Percentiles rank a stretch among this genome's conserved stretches.
Conservation (phyloP, 2,888 invertebrate species). For the Dryocosmus kuriphilus region DNA sequence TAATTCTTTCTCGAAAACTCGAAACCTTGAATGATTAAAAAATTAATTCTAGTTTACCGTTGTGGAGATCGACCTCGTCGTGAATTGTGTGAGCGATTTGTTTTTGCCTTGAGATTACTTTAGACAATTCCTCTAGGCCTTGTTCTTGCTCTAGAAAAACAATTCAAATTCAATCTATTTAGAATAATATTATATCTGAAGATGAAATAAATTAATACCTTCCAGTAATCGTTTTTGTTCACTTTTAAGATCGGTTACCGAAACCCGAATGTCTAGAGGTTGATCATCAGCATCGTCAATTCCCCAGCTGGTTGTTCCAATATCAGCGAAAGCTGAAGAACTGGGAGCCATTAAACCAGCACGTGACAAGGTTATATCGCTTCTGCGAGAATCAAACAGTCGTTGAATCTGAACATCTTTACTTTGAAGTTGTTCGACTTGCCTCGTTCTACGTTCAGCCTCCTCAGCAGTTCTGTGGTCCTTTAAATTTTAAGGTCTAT, state of each 20-base stretch:
- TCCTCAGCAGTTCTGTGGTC: conserved; percentile 81
- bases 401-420: conserved; percentile 81
- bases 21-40: not conserved
- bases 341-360: conserved; percentile 71
- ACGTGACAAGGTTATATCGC: conserved; percentile 70
- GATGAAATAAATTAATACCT: conserved; percentile 74
- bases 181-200: conserved; percentile 20
- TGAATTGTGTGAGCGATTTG: conserved; percentile 86
- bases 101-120: conserved; percentile 87
- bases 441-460: conserved; percentile 81
- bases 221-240: conserved; percentile 82
- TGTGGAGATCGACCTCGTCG: conserved; percentile 87
- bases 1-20: no score
- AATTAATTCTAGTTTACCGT: conserved; percentile 79
- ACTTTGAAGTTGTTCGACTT: conserved; percentile 82
- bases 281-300: conserved; percentile 76
- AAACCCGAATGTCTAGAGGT: conserved; percentile 76
- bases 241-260: conserved; percentile 79
- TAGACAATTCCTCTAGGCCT: conserved; percentile 86
- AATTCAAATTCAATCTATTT: not conserved
- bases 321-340: conserved; percentile 75
- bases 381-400: conserved; percentile 77
- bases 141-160: conserved; percentile 83
- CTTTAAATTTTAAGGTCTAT: conserved; percentile 64
- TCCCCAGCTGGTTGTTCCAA: conserved; percentile 78